Evolutionary conservation across 2,888 invertebrate genomes (phyloP), one percentile per base, ranked within the genome.

Genomic region (Chloromyia formosa): DNA sequence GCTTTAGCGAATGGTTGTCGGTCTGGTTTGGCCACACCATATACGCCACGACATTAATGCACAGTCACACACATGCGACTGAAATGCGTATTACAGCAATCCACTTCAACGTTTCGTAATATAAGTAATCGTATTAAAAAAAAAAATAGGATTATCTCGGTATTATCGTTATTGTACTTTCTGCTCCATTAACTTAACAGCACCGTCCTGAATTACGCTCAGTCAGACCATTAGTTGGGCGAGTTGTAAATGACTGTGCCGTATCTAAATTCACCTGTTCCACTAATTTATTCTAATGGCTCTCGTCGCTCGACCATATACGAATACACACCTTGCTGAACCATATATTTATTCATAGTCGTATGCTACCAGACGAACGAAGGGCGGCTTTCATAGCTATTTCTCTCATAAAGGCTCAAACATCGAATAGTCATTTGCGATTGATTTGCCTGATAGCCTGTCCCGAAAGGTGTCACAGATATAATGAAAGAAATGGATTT

Each of bases 401-500:
- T 35, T 35, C 27, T 35, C 27, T 35, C 27, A 35, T 35, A 35
- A 35, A 35, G 27, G 3, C 27, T 35, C 27, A 35, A 35, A 35
- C 27, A 35, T 35, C 7, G 27, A 35, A 35, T 35, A 35, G 2
- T 35, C 27, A 35, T 49, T 12, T 49, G 16, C 49, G 49, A 49
- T 49, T 10, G 49, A 49, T 49, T 49, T 49, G 16, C 7, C 49
- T 12, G 49, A 49, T 49, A 49, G 10, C 1, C 49, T n/a, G 3
- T 3, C 16, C 49, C 3, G 49, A n/a, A 49, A 49, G 49, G 49
- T 49, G 49, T n/a, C 49, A 49, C 12, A 12, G 49, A 49, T 49
- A 49, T 49, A 49, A 49, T 49, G 49, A 49, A n/a, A 49, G 49
- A 49, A 49, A 49, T 49, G 49, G 27, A 49, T 49, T 3, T n/a